phyloP scores from a whole-genome alignment of 2,113 vertebrate species.

The Burhinus bistriatus region DNA sequence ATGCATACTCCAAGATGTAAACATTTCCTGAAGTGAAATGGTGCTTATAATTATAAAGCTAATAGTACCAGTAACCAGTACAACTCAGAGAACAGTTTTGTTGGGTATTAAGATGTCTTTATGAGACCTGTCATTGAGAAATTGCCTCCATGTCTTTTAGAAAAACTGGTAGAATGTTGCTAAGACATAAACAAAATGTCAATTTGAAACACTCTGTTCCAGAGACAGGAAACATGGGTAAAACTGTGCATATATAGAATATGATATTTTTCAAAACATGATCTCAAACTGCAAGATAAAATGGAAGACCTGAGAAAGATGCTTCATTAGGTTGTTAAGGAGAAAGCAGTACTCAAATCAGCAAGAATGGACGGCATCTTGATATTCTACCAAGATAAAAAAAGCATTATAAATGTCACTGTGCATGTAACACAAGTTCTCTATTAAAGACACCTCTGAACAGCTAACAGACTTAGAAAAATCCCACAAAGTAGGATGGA shows the following conservation, averaged over 20 bases:
- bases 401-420: too few relatives aligned
- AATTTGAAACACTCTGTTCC: background rate
- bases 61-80: background rate
- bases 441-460: too few relatives aligned
- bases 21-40: background rate
- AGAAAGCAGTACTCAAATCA: too few relatives aligned
- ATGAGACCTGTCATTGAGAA: background rate
- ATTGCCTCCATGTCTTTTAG: background rate
- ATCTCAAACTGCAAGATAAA: background rate
- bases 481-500: too few relatives aligned
- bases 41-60: background rate
- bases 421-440: too few relatives aligned
- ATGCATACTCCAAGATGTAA: background rate
- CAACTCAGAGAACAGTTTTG: background rate
- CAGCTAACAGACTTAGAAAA: too few relatives aligned
- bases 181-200: background rate
- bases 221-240: background rate
- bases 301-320: background rate
- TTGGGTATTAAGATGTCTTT: background rate
- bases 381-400: too few relatives aligned
- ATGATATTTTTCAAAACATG: background rate
- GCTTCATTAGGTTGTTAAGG: too few relatives aligned
- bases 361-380: too few relatives aligned
- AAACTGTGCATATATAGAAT: background rate
- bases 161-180: background rate